phyloP scores from a whole-genome alignment of 2,797 vertebrate species.

The Avahi laniger region DNA sequence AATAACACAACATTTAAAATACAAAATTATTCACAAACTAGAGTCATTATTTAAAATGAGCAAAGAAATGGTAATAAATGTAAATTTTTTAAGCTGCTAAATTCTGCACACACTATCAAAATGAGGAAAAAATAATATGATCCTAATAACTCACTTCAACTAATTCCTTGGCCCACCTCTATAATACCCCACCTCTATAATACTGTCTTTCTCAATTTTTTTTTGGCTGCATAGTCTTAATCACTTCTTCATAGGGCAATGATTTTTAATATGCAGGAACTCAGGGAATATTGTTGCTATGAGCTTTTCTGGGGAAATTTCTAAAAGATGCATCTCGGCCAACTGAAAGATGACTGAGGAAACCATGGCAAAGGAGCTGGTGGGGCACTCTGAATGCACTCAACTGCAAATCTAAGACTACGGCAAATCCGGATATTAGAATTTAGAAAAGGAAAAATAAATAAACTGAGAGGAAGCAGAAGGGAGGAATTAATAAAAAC shows the following conservation, averaged over 20 bases:
- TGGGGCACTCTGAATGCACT: not conserved
- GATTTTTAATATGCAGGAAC: not conserved
- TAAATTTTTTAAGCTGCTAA: not conserved
- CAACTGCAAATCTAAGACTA: not conserved
- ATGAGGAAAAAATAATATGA: not conserved
- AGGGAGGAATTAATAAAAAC: conserved; percentile 33
- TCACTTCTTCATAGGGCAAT: not conserved
- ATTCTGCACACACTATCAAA: not conserved
- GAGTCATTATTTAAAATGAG: not conserved
- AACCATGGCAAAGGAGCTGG: not conserved
- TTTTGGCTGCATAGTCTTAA: not conserved
- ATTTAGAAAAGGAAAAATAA: conserved; percentile 35
- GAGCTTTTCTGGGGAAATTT: not conserved
- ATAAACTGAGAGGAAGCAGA: not conserved
- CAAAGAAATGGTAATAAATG: not conserved
- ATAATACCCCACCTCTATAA: not conserved
- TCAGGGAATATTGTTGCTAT: not conserved
- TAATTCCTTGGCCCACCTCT: not conserved
- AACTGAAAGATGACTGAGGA: not conserved
- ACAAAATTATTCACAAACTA: not conserved
- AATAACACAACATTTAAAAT: not conserved
- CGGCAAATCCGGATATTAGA: not conserved
- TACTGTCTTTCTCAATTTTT: not conserved
- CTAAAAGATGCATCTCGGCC: not conserved
- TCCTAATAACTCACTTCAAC: not conserved